Base-by-base conservation (phyloP, 2,113 vertebrate species). In the Kryptolebias marmoratus region DNA sequence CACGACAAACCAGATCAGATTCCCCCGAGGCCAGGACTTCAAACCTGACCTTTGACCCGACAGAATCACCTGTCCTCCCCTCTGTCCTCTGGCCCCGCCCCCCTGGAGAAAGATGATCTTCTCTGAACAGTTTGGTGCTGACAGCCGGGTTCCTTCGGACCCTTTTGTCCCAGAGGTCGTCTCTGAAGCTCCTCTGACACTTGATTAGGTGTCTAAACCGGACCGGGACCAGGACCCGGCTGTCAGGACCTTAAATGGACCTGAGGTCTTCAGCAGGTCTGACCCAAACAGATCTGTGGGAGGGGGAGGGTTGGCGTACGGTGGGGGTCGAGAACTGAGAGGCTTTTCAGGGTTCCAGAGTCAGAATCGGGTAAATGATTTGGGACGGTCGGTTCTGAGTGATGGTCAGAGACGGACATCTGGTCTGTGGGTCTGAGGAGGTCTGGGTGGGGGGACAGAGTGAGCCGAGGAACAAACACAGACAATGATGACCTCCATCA, bases 31-130 rank as follows among this genome's bases (percentile, higher is more conserved):
- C 75, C 86, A 74, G 56, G 70, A 76, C 81, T 84, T 89, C 81
- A 89, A 88, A 90, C 79, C 78, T 12, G 71, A 92, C 90, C 88
- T 62, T 52, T 91, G 83, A 89, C 88, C 84, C 77, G 82, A 91
- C 80, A 86, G 42, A 75, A 81, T 92, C 89, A 89, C 90, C 90
- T 83, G 84, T 79, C 86, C 68, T 71, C 68, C 70, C 74, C 75
- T 71, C 73, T 64, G 63, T 54, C 66, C 60, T 31, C 55, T 75
- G 36, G n/a, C 55, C 56, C 57, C 1, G 59, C 59, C 71, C 55
- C 22, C n/a, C 56, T 71, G 5, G 64, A 61, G 90, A 87, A 86
- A 90, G 75, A 79, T 12, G 85, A 91, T 83, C 81, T 44, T 3
- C 7, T 11, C 39, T 13, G 11, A 14, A n/a, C 56, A 27, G 31